Evolutionary conservation across 1,140 invertebrate genomes (phyloP).

Genomic region (Apis cerana): DNA sequence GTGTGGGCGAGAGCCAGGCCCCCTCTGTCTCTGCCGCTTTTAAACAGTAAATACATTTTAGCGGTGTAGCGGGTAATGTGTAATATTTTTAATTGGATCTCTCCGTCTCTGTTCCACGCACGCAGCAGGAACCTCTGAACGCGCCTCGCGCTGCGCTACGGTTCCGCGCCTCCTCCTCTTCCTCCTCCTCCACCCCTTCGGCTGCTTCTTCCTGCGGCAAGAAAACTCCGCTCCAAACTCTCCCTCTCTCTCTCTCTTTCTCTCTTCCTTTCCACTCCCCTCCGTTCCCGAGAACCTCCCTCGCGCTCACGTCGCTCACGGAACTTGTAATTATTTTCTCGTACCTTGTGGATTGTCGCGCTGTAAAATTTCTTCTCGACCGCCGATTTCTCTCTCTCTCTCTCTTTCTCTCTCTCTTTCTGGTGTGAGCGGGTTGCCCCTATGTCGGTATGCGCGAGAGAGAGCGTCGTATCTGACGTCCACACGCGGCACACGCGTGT

Average conservation of each 20-base stretch:
- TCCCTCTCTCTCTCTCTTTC: not conserved
- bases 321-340: slow-evolving; percentile 73
- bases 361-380: slow-evolving; percentile 70
- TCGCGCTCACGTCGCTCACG: slow-evolving; percentile 45
- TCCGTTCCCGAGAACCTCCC: not conserved
- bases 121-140: not conserved
- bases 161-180: slow-evolving; percentile 27
- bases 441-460: not conserved
- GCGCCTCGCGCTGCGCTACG: not conserved
- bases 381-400: not conserved
- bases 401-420: not conserved
- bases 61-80: slow-evolving; percentile 76
- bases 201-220: slow-evolving; percentile 43
- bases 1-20: slow-evolving; percentile 46
- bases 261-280: slow-evolving; percentile 17
- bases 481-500: not conserved
- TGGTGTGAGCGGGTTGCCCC: not conserved
- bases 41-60: slow-evolving; percentile 80
- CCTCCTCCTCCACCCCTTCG: slow-evolving; percentile 24
- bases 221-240: slow-evolving; percentile 54
- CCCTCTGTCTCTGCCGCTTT: slow-evolving; percentile 67
- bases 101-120: slow-evolving; percentile 59
- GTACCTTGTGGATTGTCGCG: slow-evolving; percentile 75
- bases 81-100: slow-evolving; percentile 82
- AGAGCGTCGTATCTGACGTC: not conserved